Evolutionary conservation across 2,888 invertebrate genomes (phyloP).

Genomic region (Eupithecia pulchellata): DNA sequence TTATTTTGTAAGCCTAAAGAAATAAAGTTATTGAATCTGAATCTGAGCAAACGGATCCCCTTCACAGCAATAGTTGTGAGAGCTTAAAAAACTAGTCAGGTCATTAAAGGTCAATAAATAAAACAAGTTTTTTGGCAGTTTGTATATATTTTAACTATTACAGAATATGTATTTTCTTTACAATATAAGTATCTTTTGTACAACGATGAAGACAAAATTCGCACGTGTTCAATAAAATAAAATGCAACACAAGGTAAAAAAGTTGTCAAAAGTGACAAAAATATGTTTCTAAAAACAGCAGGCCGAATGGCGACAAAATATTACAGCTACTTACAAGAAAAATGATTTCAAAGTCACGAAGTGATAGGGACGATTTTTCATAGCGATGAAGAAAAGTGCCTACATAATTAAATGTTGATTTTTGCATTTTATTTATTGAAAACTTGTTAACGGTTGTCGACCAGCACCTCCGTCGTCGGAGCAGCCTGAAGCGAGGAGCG

Average conservation of each 20-base stretch:
- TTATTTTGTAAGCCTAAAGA: no score
- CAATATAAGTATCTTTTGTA: conserved; percentile 76
- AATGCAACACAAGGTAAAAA: conserved; percentile 74
- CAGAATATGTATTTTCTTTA: conserved; percentile 71
- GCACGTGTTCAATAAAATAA: conserved; percentile 79
- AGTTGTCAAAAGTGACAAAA: conserved; percentile 68
- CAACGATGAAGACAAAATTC: conserved; percentile 71
- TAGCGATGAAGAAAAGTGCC: conserved; percentile 2
- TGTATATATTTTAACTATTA: conserved; percentile 80
- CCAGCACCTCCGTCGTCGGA: conserved; percentile 14
- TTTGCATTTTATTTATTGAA: conserved; percentile 39
- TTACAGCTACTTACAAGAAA: conserved; percentile 48
- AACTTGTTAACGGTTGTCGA: conserved; percentile 13
- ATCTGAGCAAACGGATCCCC: no score
- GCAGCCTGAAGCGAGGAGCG: conserved; percentile 20
- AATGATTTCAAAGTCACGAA: conserved; percentile 14
- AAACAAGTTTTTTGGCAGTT: conserved; percentile 71
- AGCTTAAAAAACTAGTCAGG: background rate
- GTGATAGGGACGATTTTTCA: conserved; percentile 11
- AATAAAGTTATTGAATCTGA: no score
- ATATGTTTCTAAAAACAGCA: conserved; percentile 60
- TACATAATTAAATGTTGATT: background rate
- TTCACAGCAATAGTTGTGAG: no score
- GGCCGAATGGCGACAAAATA: conserved; percentile 50
- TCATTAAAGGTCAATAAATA: conserved; percentile 42